Base-by-base conservation (phyloP, 2,888 invertebrate species). In the Hylaea fasciaria region DNA sequence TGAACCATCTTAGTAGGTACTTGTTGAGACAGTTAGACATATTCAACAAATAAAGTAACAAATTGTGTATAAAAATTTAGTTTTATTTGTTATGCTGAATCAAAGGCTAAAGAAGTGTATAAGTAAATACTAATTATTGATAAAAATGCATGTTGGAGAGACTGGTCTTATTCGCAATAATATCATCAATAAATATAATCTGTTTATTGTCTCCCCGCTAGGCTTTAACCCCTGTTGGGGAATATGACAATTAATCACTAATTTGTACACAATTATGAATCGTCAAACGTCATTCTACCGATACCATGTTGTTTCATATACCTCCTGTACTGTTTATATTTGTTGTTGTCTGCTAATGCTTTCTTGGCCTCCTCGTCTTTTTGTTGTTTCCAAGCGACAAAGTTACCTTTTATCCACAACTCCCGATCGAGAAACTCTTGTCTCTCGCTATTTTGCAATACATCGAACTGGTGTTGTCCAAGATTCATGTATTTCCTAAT, bases 221-320 rank as follows among this genome's bases (percentile, higher is more conserved):
- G 22, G 5, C 22, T 22, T 2, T 22, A 22, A 2, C 22, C 22
- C 22, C 22, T 22, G 22, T 2, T 22, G 22, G 22, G 22, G 22
- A 22, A 2, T 22, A 5, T 22, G 22, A 22, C 5, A 5, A 22
- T 22, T 22, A 3, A 22, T 5, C 63, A 65, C 64, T 53, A 40
- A 13, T 11, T 44, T 17, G 47, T 29, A 46, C 22, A 47, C 14
- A 59, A 77, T 92, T 91, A 94, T 56, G 94, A 96, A 81, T 97
- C 97, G 75, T 96, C 97, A 84, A 98, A 98, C n/a, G 96, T 97
- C 93, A 98, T 96, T 78, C 98, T 94, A 0, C 97, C 96, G 0
- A 96, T 95, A 2, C 97, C 98, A 81, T 97, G 97, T 76, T 96
- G 96, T 86, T 97, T 98, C 91, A 98, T 95, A 83, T 97, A 98